Evolutionary conservation across 2,113 vertebrate species (phyloP).

Genomic region (Tragulus kanchil): DNA sequence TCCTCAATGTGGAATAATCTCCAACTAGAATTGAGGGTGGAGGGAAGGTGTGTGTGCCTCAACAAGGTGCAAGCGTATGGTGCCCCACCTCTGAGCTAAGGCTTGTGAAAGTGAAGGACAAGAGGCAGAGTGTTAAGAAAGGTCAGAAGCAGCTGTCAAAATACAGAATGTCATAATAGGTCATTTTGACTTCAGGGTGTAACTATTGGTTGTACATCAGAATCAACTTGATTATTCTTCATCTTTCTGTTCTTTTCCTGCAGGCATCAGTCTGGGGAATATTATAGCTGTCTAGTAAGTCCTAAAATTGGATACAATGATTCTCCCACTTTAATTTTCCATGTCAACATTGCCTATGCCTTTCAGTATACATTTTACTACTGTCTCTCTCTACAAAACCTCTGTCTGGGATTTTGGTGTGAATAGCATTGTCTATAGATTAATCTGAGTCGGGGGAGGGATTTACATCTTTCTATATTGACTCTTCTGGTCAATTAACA

Average conservation of each 20-base stretch:
- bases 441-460: too few species aligned
- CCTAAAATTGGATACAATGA: background rate
- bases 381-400: background rate
- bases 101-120: background rate
- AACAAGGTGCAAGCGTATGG: too few species aligned
- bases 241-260: background rate
- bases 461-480: background rate
- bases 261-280: background rate
- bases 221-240: background rate
- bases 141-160: background rate
- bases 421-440: background rate
- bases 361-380: background rate
- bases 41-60: background rate
- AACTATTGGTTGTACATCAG: background rate
- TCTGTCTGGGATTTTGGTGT: background rate
- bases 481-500: background rate
- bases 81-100: background rate
- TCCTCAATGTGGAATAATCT: background rate
- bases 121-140: background rate
- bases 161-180: background rate
- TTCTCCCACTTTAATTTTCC: background rate
- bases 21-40: background rate
- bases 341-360: background rate
- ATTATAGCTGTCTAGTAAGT: background rate
- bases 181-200: background rate